Evolutionary conservation across 2,113 vertebrate genomes (phyloP), one percentile per base, ranked within the genome.

Genomic region (Tursiops truncatus): DNA sequence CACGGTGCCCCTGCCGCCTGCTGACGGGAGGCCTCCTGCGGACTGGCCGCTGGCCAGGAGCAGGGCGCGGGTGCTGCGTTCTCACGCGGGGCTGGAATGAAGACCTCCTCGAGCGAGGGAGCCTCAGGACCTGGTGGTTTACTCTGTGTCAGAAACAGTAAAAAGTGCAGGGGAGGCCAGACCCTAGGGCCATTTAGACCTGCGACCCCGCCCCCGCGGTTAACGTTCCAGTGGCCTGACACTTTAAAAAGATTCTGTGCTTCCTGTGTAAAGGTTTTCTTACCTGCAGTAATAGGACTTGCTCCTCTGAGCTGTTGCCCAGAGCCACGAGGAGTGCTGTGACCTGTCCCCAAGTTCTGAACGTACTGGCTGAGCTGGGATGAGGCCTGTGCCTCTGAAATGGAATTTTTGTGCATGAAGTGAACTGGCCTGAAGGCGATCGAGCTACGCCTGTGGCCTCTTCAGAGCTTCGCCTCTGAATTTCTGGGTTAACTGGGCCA

Each of bases 141-240:
- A 2, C 71, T 28, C 15, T 14, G 1, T 21, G 31, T 62, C 89
- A 62, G 58, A 65, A 38, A 2, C 8, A 38, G 71, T 28, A 0
- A 10, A 11, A 60, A n/a, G 23, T 33, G 31, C 26, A 10, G 47
- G 18, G 36, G 28, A 5, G 33, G 44, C 71, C 20, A 14, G 84
- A 53, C 31, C 26, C 1, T 0, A 5, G 3, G 12, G 50, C 36
- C 11, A 0, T 6, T 60, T 1, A 7, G 28, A 14, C 1, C n/a
- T 67, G n/a, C 20, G 2, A 15, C 26, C 10, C 21, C 47, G 13
- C 14, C 14, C 26, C 76, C 50, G 15, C 47, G 56, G 23, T 1
- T 33, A 5, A 2, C 10, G 14, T n/a, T 11, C 0, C 4, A 8
- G 28, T 25, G 50, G 41, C 21, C 41, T 6, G 3, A n/a, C 23